These are phyloP conservation scores for Mesocentrotus franciscanus DNA, from an alignment of 53 echinoderm and acorn worm species.

Conservation along the genomic window DNA sequence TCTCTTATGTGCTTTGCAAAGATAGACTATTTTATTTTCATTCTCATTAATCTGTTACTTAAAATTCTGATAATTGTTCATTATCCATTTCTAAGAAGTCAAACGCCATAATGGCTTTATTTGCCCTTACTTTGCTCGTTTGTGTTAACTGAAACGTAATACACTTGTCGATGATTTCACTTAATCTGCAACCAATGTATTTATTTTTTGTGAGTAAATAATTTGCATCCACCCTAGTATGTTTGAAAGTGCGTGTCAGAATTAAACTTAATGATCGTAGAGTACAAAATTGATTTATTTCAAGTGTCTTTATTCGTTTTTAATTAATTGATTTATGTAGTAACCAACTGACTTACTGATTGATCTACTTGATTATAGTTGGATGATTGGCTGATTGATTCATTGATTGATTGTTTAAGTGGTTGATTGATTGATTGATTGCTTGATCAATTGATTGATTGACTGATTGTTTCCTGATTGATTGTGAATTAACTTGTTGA, in stretches of 20 bases:
- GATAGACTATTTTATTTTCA: background rate
- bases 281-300: background rate
- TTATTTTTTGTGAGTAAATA: background rate
- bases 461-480: background rate
- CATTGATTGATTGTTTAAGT: background rate
- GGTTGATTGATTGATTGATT: background rate
- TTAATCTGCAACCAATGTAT: background rate
- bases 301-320: background rate
- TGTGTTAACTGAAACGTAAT: background rate
- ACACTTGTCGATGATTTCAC: background rate
- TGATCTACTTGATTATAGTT: background rate
- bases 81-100: background rate
- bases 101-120: background rate
- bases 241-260: constrained; percentile 32
- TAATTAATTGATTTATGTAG: background rate
- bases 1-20: background rate
- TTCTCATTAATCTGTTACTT: background rate
- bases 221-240: constrained; percentile 8
- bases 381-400: background rate
- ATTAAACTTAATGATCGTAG: constrained; percentile 38
- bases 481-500: background rate
- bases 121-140: background rate
- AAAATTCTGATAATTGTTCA: background rate
- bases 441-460: background rate
- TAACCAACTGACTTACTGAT: background rate